Evolutionary conservation across 2,797 vertebrate genomes (phyloP), one percentile per base, ranked within the genome.

Genomic region (Darevskia mixta): DNA sequence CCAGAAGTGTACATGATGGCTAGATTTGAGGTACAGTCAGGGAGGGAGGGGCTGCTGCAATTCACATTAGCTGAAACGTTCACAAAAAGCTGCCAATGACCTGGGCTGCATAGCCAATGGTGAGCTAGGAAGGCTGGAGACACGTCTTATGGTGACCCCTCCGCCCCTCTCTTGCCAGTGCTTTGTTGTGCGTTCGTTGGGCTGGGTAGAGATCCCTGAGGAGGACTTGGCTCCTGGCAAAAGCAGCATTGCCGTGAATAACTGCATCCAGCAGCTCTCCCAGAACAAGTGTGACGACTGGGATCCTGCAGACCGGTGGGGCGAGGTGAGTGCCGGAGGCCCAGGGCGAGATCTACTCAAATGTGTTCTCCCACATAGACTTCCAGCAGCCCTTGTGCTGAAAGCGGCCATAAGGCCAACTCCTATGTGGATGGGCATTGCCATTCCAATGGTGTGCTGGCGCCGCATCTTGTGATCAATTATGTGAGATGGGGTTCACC

Each of bases 231-330:
- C 98, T 81, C 99, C 99, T 0, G 99, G 99, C 25, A 98, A 98
- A 94, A 99, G 99, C 96, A 99, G 99, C 93, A 98, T 99, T 0
- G 98, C 98, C 0, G 98, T 99, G 93, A 99, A 98, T 94, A 98
- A 99, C 89, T 98, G 98, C 93, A 99, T 99, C 96, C 99, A 99
- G 95, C 98, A 99, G 96, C 97, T 99, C 94, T 98, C 98, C 86
- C 97, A 98, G 95, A 97, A 96, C 95, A 96, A 95, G 80, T 96
- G 96, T 0, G 96, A 95, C 90, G 97, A 96, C 88, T 97, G 96
- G 87, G 97, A 97, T 32, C 94, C 96, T 18, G 95, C 92, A 0
- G 97, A 97, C 9, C 96, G 97, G 87, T 97, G 94, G 95, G 97
- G 97, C 8, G 98, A 99, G 98, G 99, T 99, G 92, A 95, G 95